Evolutionary conservation across 2,113 vertebrate genomes (phyloP).

Genomic region (Myiopsitta monachus): DNA sequence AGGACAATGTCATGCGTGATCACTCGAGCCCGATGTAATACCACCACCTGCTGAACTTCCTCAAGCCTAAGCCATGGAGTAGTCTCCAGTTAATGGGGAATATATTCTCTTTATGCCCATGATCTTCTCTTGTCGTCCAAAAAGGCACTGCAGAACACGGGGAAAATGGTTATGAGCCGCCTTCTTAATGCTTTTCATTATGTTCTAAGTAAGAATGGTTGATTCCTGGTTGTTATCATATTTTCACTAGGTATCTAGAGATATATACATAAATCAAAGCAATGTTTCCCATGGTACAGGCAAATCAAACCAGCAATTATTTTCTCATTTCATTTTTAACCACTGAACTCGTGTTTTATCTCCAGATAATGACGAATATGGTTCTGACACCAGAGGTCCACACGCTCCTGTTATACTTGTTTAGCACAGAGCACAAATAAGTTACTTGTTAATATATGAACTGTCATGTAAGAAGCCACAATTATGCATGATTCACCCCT

Average conservation of each 20-base stretch:
- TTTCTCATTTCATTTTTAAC: constrained; percentile 46
- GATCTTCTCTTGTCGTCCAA: not conserved
- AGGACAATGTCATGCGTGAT: not conserved
- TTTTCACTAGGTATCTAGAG: not conserved
- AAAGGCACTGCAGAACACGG: not conserved
- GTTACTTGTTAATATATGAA: constrained; percentile 51
- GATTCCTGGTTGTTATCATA: not conserved
- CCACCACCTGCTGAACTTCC: not conserved
- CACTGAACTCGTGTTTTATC: constrained; percentile 34
- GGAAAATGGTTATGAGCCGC: not conserved
- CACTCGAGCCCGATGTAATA: accelerated
- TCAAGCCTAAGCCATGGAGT: not conserved
- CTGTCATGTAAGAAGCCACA: constrained; percentile 65
- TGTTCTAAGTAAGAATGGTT: not conserved
- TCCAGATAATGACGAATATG: constrained; percentile 24
- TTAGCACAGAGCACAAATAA: not conserved
- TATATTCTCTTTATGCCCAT: not conserved
- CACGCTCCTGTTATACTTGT: not conserved
- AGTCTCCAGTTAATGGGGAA: not conserved
- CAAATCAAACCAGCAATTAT: constrained; percentile 52
- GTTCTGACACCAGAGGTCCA: constrained; percentile 52
- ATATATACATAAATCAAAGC: constrained; percentile 28
- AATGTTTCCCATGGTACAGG: not conserved
- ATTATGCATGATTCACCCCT: constrained; percentile 61
- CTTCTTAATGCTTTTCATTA: not conserved